Evolutionary conservation across 2,113 vertebrate species (phyloP).

Genomic region (Chiloscyllium plagiosum): DNA sequence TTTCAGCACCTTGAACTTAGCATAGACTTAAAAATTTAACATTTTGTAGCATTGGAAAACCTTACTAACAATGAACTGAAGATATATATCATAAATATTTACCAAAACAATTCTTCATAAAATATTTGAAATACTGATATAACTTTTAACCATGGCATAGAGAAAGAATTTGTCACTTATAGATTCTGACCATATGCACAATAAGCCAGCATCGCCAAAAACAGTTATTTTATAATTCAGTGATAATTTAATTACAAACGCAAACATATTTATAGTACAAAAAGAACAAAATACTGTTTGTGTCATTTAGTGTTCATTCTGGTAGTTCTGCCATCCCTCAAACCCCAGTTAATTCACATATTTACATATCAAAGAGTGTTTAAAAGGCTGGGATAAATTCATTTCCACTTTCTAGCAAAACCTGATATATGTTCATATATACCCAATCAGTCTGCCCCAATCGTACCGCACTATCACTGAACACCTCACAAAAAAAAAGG

Average conservation of each 20-base stretch:
- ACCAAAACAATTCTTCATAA: neutral
- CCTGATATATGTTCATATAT: neutral
- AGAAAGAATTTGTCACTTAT: neutral
- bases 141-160: neutral
- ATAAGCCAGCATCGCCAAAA: neutral
- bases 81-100: neutral
- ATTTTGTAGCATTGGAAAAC: neutral
- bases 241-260: slow-evolving; percentile 38
- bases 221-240: slow-evolving; percentile 8
- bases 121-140: neutral
- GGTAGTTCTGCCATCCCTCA: slow-evolving; percentile 18
- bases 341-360: slow-evolving; percentile 34
- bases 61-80: neutral
- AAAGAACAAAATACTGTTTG: slow-evolving; percentile 33
- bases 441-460: neutral
- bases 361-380: slow-evolving; percentile 36
- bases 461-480: neutral
- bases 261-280: slow-evolving; percentile 38
- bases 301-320: slow-evolving; percentile 33
- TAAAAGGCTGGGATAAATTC: slow-evolving; percentile 19
- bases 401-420: slow-evolving; percentile 13
- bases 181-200: neutral
- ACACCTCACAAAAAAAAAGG: neutral
- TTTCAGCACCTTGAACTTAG: neutral
- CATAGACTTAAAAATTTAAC: slow-evolving; percentile 20